These are phyloP conservation scores for Nesogale talazaci DNA, from an alignment of 2,113 vertebrate species.

Conservation along the genomic window DNA sequence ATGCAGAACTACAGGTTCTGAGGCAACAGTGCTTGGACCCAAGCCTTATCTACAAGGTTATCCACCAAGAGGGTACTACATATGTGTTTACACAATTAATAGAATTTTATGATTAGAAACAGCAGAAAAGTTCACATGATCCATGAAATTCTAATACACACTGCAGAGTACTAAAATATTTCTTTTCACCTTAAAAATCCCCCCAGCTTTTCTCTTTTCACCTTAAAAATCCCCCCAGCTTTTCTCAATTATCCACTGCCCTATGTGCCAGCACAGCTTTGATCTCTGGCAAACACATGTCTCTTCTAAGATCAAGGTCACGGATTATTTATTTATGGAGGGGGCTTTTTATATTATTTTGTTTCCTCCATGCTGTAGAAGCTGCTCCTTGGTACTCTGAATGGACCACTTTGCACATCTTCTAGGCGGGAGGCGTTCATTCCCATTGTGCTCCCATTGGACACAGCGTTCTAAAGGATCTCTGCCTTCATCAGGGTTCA, in stretches of 20 bases:
- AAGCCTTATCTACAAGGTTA: not conserved
- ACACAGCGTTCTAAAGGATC: too few species aligned
- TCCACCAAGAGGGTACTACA: not conserved
- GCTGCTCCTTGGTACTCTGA: not conserved
- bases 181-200: not conserved
- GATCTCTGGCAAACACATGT: not conserved
- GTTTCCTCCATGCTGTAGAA: not conserved
- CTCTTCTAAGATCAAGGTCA: not conserved
- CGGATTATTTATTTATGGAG: not conserved
- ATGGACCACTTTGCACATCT: not conserved
- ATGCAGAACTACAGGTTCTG: not conserved
- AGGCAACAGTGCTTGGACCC: not conserved
- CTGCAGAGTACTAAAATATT: conserved; percentile 12
- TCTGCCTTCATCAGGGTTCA: not conserved
- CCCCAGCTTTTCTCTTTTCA: not conserved
- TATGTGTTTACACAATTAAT: not conserved
- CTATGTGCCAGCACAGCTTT: not conserved
- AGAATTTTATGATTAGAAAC: not conserved
- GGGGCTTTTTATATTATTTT: not conserved
- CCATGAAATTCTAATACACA: conserved; percentile 3
- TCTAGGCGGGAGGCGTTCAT: too few species aligned
- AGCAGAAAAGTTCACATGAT: not conserved
- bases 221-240: not conserved
- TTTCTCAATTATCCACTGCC: not conserved
- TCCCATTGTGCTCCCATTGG: too few species aligned